Conservation (phyloP, 2,797 vertebrate species). For the Phataginus tricuspis region DNA sequence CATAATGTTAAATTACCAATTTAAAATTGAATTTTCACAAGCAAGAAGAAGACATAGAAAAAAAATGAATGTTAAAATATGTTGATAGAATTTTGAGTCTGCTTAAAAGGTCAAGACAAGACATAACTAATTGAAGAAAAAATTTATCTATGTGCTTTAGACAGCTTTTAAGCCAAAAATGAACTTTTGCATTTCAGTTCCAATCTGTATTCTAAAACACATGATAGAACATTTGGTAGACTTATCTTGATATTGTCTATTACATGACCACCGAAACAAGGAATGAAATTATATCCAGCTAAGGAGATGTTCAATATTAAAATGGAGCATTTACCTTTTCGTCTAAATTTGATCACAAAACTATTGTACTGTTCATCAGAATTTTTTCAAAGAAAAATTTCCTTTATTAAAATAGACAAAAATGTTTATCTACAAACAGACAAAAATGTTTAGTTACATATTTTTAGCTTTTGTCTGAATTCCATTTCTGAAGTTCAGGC, state of each 20-base stretch:
- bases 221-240: not conserved
- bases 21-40: conserved; percentile 62
- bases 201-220: not conserved
- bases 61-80: conserved; percentile 43
- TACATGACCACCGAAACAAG: not conserved
- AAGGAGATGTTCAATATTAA: not conserved
- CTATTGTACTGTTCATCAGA: not conserved
- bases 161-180: conserved; percentile 29
- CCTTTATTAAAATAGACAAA: not conserved
- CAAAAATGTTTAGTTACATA: not conserved
- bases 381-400: not conserved
- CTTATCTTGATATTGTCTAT: not conserved
- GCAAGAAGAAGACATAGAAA: not conserved
- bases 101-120: conserved; percentile 32
- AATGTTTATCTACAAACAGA: not conserved
- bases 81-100: not conserved
- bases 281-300: not conserved
- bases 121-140: conserved; percentile 15
- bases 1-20: conserved; percentile 47
- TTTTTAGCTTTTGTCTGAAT: not conserved
- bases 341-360: not conserved
- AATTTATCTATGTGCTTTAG: not conserved
- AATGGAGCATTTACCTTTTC: not conserved
- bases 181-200: not conserved
- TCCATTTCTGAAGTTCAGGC: not conserved